Evolutionary conservation across 2,888 invertebrate species (phyloP), one percentile per base, ranked within the genome.

Genomic region (Dinocampus coccinellae): DNA sequence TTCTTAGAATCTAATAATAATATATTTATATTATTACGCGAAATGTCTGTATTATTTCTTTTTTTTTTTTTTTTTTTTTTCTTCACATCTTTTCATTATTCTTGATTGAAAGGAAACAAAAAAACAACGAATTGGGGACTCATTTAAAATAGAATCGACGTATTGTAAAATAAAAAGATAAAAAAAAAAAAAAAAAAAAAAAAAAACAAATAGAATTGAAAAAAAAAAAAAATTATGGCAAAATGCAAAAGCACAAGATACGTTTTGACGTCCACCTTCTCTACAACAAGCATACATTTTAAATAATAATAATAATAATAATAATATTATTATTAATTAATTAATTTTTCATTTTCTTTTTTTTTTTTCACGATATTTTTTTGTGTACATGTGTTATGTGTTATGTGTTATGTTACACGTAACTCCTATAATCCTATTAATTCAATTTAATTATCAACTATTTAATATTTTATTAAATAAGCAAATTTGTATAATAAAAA

Each of bases 401-500:
- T 3, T 13, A 7, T 6, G 47, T 16, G 16, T 2, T 3, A 16
- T 47, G 3, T 16, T 16, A 16, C 47, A 16, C 16, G 47, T n/a
- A 13, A 33, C 33, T 10, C 6, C 4, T 36, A 36, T 36, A 36
- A 1, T 36, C 10, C 7, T 33, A 33, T 55, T 55, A 24, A 13
- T 55, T 55, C 3, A 13, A 9, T 55, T 55, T 4, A 22, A 7
- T 80, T 73, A 80, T 74, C 77, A 80, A 77, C 81, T 80, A 80
- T 77, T 76, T 79, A 77, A 75, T 79, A 74, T 74, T 73, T 80
- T 78, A 77, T 83, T 83, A 82, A 82, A 83, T 84, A 84, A 84
- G 83, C 83, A 81, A 82, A 83, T 83, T 79, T 81, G 81, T 84
- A 83, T 84, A 61, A 73, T 72, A 84, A 84, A 84, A 85, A 85